Evolutionary conservation across 2,888 invertebrate genomes (phyloP).

Genomic region (Digitonthophagus gazella): DNA sequence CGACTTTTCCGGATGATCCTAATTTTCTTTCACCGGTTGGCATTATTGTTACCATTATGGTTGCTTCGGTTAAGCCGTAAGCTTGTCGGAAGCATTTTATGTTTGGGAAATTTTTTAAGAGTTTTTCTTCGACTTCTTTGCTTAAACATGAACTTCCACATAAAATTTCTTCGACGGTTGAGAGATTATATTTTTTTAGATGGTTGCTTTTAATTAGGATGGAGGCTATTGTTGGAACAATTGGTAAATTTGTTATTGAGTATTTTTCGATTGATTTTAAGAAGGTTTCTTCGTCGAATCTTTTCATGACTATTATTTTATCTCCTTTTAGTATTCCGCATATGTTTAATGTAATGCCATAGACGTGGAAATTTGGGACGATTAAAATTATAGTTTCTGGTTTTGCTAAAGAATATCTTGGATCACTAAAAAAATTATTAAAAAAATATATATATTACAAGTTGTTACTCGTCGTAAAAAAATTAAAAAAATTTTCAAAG

Average conservation of each 20-base stretch:
- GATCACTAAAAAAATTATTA: conserved; percentile 19
- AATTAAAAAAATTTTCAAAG: too few relatives aligned
- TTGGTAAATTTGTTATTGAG: conserved; percentile 21
- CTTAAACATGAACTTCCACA: conserved; percentile 52
- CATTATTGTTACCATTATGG: conserved; percentile 55
- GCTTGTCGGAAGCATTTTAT: too few relatives aligned
- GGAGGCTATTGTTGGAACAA: conserved; percentile 56
- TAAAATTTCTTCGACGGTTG: conserved; percentile 46
- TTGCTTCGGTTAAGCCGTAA: conserved; percentile 76
- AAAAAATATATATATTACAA: too few relatives aligned
- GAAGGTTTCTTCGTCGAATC: conserved; percentile 68
- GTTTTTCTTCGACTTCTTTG: conserved; percentile 15
- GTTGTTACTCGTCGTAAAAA: too few relatives aligned
- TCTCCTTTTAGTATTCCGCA: conserved; percentile 32
- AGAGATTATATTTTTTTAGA: conserved; percentile 51
- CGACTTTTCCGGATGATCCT: conserved; percentile 64
- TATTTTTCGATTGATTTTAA: conserved; percentile 65
- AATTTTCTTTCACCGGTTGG: conserved; percentile 49
- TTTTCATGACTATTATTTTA: conserved; percentile 45
- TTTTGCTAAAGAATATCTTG: too few relatives aligned
- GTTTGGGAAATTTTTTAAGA: too few relatives aligned
- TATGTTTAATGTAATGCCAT: conserved; percentile 36
- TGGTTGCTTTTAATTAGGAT: conserved; percentile 54
- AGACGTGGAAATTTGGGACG: conserved; percentile 40
- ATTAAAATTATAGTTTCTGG: conserved; percentile 30